A percentile compares a stretch with the other conserved stretches of the same genome.
These are phyloP conservation scores for Ephialtes manifestator DNA, from an alignment of 2,888 invertebrate species.

Conservation along the genomic window DNA sequence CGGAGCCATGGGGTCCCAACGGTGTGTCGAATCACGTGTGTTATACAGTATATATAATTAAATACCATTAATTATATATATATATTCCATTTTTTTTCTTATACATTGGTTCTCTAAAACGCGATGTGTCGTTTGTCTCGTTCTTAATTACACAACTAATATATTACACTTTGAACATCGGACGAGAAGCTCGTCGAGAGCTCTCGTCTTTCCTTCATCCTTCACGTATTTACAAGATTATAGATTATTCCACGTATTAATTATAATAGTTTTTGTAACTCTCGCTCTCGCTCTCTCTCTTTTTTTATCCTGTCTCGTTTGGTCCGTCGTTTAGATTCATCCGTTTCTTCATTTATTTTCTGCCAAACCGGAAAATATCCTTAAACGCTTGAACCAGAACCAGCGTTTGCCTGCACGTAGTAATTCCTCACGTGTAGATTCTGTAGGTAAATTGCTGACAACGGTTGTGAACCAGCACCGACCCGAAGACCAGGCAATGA, in stretches of 20 bases:
- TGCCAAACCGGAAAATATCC: not conserved
- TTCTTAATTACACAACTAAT: slow-evolving; percentile 70
- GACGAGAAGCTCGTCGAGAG: slow-evolving; percentile 27
- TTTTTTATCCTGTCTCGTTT: slow-evolving; percentile 20
- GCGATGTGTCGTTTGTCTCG: slow-evolving; percentile 29
- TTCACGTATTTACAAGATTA: slow-evolving; percentile 58
- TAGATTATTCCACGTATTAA: slow-evolving; percentile 27
- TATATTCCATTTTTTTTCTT: slow-evolving; percentile 61
- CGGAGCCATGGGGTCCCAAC: slow-evolving; percentile 58
- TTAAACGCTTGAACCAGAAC: slow-evolving; percentile 80
- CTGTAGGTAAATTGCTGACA: slow-evolving; percentile 80
- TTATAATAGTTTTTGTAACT: slow-evolving; percentile 17
- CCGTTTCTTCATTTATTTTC: not conserved
- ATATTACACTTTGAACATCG: slow-evolving; percentile 83
- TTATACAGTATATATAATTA: slow-evolving; percentile 59
- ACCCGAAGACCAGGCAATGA: slow-evolving; percentile 71
- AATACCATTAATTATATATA: slow-evolving; percentile 66
- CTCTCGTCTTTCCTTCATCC: slow-evolving; percentile 14
- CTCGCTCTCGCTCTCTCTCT: slow-evolving; percentile 1
- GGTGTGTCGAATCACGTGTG: slow-evolving; percentile 47
- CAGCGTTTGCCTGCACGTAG: slow-evolving; percentile 81
- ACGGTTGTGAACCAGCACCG: slow-evolving; percentile 72
- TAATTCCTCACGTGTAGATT: slow-evolving; percentile 83
- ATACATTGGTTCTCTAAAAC: slow-evolving; percentile 66
- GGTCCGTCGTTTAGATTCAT: slow-evolving; percentile 48